phyloP scores from a whole-genome alignment of 2,888 invertebrate species.

The Drosophila trichaetosa region DNA sequence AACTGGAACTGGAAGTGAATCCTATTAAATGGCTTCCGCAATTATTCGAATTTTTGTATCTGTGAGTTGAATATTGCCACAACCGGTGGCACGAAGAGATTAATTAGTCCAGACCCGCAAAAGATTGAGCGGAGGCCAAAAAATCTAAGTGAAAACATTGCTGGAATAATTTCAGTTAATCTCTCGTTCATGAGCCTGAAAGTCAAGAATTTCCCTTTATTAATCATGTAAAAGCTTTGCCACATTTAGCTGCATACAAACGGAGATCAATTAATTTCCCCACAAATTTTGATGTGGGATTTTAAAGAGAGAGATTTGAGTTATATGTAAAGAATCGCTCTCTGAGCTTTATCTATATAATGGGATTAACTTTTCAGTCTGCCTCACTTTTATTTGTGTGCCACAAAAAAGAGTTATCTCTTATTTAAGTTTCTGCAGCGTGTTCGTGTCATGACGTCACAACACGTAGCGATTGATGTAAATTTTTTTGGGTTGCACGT shows the following conservation, averaged over 20 bases:
- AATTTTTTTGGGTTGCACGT: not conserved
- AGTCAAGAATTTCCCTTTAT: not conserved
- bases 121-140: not conserved
- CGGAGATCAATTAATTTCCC: not conserved
- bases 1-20: constrained; percentile 9
- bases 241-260: not conserved
- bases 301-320: not conserved
- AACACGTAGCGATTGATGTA: not conserved
- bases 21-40: constrained; percentile 19
- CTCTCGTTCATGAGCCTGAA: not conserved
- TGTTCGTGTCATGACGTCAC: not conserved
- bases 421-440: not conserved
- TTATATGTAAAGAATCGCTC: not conserved
- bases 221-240: not conserved
- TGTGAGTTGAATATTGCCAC: constrained; percentile 57
- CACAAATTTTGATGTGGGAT: not conserved
- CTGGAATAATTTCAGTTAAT: not conserved
- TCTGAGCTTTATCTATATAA: not conserved
- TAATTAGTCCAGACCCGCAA: constrained; percentile 19
- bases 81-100: constrained; percentile 19
- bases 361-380: not conserved
- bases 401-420: not conserved
- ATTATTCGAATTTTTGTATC: constrained; percentile 32
- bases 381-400: not conserved
- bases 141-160: constrained; percentile 4